A percentile compares a stretch with the other conserved stretches of the same genome.
Evolutionary conservation across 2,797 vertebrate genomes (phyloP).

Genomic region (Sphaeramia orbicularis): DNA sequence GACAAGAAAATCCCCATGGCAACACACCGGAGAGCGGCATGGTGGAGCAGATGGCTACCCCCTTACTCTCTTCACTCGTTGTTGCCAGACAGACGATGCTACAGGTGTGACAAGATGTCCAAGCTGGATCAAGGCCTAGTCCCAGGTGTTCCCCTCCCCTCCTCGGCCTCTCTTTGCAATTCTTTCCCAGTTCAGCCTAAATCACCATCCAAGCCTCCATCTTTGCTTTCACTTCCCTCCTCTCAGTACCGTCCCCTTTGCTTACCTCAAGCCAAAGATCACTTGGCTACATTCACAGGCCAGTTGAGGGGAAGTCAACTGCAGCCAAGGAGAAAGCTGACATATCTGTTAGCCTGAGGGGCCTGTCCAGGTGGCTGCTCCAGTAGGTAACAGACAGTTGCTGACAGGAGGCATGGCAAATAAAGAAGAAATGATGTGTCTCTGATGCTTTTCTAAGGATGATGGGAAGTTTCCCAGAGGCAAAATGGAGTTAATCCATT

Average conservation of each 20-base stretch:
- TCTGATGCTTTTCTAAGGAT: constrained; percentile 56
- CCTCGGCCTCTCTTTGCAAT: constrained; percentile 19
- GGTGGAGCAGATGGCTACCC: constrained; percentile 77
- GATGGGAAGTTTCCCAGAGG: constrained; percentile 27
- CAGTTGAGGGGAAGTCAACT: constrained; percentile 72
- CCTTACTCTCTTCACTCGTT: constrained; percentile 44
- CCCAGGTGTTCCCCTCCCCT: constrained; percentile 60
- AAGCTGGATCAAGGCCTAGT: constrained; percentile 75
- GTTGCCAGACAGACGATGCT: constrained; percentile 73
- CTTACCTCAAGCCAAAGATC: constrained; percentile 70
- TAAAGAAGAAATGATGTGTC: constrained; percentile 54
- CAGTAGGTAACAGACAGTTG: constrained; percentile 71
- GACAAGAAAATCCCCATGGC: constrained; percentile 76
- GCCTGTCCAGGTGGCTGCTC: constrained; percentile 71
- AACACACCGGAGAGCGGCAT: constrained; percentile 69
- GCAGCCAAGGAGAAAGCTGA: constrained; percentile 77
- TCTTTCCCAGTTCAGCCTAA: constrained; percentile 27
- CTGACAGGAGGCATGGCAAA: constrained; percentile 71
- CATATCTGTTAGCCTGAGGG: constrained; percentile 79
- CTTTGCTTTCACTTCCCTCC: constrained; percentile 19
- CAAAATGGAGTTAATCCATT: not conserved
- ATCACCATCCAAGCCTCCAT: constrained; percentile 14
- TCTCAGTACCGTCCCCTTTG: constrained; percentile 35
- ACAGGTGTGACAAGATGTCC: constrained; percentile 85
- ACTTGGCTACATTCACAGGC: constrained; percentile 72